Evolutionary conservation across 2,113 vertebrate genomes (phyloP).

Genomic region (Noctilio leporinus): DNA sequence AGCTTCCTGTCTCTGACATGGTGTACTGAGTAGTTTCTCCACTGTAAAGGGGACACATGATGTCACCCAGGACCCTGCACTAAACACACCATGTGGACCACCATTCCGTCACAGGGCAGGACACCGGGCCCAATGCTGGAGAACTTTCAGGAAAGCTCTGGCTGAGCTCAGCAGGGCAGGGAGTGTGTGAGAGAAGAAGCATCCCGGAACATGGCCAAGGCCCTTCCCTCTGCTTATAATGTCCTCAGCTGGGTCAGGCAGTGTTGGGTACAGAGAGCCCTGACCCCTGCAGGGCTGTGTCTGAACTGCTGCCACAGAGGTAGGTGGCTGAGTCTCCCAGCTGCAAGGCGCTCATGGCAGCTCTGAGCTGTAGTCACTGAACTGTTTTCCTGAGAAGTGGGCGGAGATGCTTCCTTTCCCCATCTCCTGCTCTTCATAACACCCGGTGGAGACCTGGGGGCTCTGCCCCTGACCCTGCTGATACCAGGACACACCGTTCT

Average conservation of each 20-base stretch:
- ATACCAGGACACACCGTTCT: neutral
- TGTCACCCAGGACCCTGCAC: neutral
- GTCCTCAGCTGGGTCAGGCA: neutral
- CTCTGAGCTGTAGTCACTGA: neutral
- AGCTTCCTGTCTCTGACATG: neutral
- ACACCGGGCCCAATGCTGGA: neutral
- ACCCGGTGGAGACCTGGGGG: neutral
- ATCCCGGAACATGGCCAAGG: too few relatives aligned
- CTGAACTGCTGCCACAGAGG: slow-evolving; percentile 3
- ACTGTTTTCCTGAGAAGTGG: neutral
- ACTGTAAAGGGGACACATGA: too few relatives aligned
- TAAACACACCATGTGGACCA: fast-evolving
- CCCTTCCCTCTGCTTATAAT: fast-evolving
- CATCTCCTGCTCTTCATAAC: fast-evolving
- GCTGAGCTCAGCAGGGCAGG: neutral
- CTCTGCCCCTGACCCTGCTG: neutral
- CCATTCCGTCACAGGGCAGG: too few relatives aligned
- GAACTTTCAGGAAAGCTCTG: neutral
- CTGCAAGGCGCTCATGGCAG: neutral
- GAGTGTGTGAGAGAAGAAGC: neutral
- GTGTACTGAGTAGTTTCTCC: neutral
- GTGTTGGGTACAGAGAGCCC: neutral
- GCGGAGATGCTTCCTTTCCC: neutral
- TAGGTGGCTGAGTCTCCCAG: neutral
- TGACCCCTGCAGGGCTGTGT: neutral